Base-by-base conservation (phyloP, 2,797 vertebrate species). In the Scyliorhinus canicula region DNA sequence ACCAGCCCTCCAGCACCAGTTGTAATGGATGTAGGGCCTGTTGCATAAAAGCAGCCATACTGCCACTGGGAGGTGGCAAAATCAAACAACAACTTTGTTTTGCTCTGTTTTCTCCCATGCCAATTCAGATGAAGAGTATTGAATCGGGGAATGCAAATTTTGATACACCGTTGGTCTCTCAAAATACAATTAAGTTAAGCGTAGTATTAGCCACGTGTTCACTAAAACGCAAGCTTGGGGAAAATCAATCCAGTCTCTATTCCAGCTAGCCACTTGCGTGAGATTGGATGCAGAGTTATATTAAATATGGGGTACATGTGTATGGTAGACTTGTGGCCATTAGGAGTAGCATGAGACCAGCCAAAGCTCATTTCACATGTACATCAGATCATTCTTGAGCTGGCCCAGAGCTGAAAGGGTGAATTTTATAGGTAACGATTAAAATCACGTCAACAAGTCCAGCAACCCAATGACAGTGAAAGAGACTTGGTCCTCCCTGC, bases 21-120 rank as follows among this genome's bases (percentile, higher is more conserved):
- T 21, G 60, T 93, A 93, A 21, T 67, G 60, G 63, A 93, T 69
- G 12, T 74, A 24, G 67, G 93, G 67, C 63, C n/a, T 93, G 90
- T 93, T 93, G 90, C 90, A 93, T 63, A 93, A 65, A 63, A 65
- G 40, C n/a, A 93, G 90, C 28, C 65, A 52, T 19, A 31, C n/a
- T 16, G 65, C 4, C 31, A 71, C 14, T 14, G 28, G 28, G 12
- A 35, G 14, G 65, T 50, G 93, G n/a, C 55, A 44, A 74, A 47
- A 71, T 94, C 5, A 50, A 74, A 21, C 19, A 14, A 12, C 31
- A 69, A 35, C 5, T 69, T 63, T 63, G 35, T 26, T 65, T 65
- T 65, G 88, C 57, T 91, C 60, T 26, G 3, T 91, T 65, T 65
- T 63, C 28, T 35, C 69, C 3, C 63, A 2, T 26, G 60, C 21